These are phyloP conservation scores for Agonopterix heracliana DNA, from an alignment of 2,888 invertebrate species.

Conservation along the genomic window DNA sequence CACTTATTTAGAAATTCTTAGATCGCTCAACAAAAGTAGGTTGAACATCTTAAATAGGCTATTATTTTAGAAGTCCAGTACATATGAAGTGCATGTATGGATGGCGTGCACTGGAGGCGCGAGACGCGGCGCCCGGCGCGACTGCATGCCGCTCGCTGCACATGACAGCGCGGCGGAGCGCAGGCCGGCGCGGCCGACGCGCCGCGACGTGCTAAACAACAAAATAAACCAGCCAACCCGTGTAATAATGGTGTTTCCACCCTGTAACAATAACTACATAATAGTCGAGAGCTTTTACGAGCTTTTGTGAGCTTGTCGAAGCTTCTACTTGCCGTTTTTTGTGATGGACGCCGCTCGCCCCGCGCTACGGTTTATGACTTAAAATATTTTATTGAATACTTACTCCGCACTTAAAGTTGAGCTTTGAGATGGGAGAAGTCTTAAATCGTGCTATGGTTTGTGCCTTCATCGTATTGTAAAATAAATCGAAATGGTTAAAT, in stretches of 20 bases:
- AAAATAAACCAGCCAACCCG: constrained; percentile 61
- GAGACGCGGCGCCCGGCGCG: constrained; percentile 9
- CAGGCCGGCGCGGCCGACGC: constrained; percentile 16
- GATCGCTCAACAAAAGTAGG: no score
- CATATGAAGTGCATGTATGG: constrained; percentile 17
- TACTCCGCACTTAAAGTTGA: constrained; percentile 37
- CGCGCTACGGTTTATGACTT: constrained; percentile 50
- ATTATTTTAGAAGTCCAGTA: background rate
- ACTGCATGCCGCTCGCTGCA: background rate
- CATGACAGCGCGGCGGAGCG: constrained; percentile 5
- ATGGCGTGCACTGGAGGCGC: constrained; percentile 12
- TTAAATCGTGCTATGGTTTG: constrained; percentile 41
- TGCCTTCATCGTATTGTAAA: constrained; percentile 45
- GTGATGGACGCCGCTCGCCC: constrained; percentile 56
- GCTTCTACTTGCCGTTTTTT: constrained; percentile 70
- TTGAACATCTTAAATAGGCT: no score
- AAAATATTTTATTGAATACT: constrained; percentile 69
- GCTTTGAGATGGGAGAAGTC: constrained; percentile 32
- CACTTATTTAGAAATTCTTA: no score
- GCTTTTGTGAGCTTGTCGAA: constrained; percentile 73
- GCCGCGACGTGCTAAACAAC: constrained; percentile 57
- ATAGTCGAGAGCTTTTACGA: constrained; percentile 75
- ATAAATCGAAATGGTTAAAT: constrained; percentile 13
- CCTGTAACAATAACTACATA: constrained; percentile 75
- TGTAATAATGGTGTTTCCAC: constrained; percentile 76